phyloP scores from a whole-genome alignment of 2,888 invertebrate species.

The Rotaria macrura region DNA sequence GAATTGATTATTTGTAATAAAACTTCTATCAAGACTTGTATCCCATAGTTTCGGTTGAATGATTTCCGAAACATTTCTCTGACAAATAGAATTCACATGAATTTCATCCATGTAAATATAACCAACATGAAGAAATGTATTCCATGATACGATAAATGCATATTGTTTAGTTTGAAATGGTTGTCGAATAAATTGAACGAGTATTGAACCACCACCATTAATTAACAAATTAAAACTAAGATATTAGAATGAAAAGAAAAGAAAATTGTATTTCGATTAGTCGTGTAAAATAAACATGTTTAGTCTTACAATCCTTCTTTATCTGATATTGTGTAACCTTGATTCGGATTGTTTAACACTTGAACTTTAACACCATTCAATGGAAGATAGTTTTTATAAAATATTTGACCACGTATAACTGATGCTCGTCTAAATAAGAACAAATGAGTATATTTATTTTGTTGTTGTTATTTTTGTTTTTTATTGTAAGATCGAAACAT shows the following conservation, averaged over 20 bases:
- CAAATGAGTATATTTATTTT: too few relatives aligned
- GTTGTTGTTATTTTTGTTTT: neutral
- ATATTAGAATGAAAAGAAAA: constrained; percentile 18
- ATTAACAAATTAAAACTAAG: constrained; percentile 92
- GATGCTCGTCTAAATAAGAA: constrained; percentile 97
- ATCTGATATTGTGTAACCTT: constrained; percentile 70
- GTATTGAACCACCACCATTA: constrained; percentile 93
- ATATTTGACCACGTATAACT: constrained; percentile 92
- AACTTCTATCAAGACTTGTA: neutral
- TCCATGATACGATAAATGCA: constrained; percentile 78
- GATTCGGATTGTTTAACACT: constrained; percentile 79
- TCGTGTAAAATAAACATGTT: too few relatives aligned
- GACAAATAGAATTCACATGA: neutral
- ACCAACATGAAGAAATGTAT: constrained; percentile 68
- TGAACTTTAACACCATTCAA: constrained; percentile 93
- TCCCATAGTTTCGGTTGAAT: constrained; percentile 13
- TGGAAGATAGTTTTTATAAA: constrained; percentile 82
- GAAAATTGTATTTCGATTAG: neutral
- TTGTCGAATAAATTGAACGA: constrained; percentile 83
- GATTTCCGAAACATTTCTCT: neutral
- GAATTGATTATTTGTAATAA: neutral
- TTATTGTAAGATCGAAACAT: neutral
- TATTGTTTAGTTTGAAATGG: constrained; percentile 64
- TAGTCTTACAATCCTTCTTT: constrained; percentile 49
- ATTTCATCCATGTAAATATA: constrained; percentile 8